phyloP scores from a whole-genome alignment of 2,888 invertebrate genomes.

The Caradrina kadenii region DNA sequence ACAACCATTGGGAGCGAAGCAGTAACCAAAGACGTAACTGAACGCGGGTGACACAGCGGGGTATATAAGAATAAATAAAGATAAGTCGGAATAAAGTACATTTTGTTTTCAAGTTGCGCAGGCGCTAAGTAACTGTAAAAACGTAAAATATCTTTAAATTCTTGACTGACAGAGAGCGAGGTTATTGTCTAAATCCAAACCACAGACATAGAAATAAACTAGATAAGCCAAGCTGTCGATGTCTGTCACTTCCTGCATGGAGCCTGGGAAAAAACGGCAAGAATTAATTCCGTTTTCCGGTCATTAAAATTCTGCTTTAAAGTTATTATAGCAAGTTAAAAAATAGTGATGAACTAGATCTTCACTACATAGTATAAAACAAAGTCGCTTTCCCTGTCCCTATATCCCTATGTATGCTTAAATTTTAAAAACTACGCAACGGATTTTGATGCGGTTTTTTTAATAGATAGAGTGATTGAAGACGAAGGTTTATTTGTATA shows the following conservation, averaged over 20 bases:
- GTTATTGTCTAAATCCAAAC: constrained; percentile 33
- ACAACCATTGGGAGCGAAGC: too few species aligned
- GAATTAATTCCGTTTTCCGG: constrained; percentile 18
- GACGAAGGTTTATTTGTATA: too few species aligned
- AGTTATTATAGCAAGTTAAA: constrained; percentile 3
- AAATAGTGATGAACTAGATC: background rate
- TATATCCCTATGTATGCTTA: too few species aligned
- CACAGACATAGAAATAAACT: constrained; percentile 31
- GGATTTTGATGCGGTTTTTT: too few species aligned
- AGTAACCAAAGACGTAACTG: too few species aligned
- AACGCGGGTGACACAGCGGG: too few species aligned
- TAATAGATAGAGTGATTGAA: too few species aligned
- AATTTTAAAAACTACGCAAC: too few species aligned
- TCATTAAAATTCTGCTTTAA: constrained; percentile 19
- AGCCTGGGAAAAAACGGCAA: constrained; percentile 26
- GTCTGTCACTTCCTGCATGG: constrained; percentile 22
- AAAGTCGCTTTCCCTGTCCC: too few species aligned
- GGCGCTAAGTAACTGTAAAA: background rate
- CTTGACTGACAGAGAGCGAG: background rate
- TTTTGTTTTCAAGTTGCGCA: background rate
- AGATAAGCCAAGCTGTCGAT: constrained; percentile 21
- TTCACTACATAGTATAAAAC: too few species aligned
- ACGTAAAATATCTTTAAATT: constrained; percentile 12
- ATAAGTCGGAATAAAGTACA: background rate
- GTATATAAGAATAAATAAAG: background rate